Base-by-base conservation (phyloP, 2,797 vertebrate species). In the Spinus pinus region DNA sequence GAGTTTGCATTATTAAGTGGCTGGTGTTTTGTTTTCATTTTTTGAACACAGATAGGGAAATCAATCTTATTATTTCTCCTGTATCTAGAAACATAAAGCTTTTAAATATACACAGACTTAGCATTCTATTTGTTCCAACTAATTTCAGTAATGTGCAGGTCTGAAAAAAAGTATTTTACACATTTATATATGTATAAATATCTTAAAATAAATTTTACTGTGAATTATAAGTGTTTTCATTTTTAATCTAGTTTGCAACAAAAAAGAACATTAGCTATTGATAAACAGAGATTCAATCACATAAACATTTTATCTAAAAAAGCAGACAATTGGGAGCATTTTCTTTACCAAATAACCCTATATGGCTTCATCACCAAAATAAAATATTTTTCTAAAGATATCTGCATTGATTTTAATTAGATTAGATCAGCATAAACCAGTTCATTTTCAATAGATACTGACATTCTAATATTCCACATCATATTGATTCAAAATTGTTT, bases 361-460 rank as follows among this genome's bases (percentile, higher is more conserved):
- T n/a, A 73, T 50, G 69, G 53, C 22, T 75, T 72, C 72, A 79
- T n/a, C 46, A 62, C 22, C 42, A 58, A 83, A 93, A 71, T 31
- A 58, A 75, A 85, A 37, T 4, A 14, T 41, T 61, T 71, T 80
- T 83, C 62, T 83, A 30, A 92, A 90, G 50, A 73, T 81, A 86
- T 66, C 73, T 88, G 16, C 61, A 87, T 86, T 93, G 91, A 94
- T 94, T 95, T 96, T 95, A 95, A 88, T 95, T 94, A 70, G 67
- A 78, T 86, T 54, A 90, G 87, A 94, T 95, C 72, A 94, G 66
- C 58, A 81, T 87, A 94, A 94, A 91, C 0, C 53, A 74, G 70
- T 56, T 81, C 5, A 77, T 93, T 93, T 91, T 89, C 85, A 78
- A 86, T 50, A 94, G 67, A 88, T 85, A 93, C 77, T 83, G 77